A percentile compares a stretch with the other conserved stretches of the same genome.
Evolutionary conservation across 92 coral and sea anemone species (phyloP).

Genomic region (Isaurus tuberculatus): DNA sequence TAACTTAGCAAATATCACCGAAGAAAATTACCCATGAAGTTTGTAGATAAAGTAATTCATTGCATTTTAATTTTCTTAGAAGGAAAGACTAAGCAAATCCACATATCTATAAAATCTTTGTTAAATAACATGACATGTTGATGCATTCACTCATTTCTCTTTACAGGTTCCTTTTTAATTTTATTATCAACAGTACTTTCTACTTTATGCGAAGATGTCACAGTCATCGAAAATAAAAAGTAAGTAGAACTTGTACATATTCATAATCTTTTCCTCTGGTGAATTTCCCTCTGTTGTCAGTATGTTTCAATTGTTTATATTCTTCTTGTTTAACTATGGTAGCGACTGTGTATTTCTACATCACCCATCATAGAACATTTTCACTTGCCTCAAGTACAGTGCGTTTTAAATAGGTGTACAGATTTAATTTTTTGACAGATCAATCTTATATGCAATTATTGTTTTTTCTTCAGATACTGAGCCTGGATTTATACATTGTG

Average conservation of each 20-base stretch:
- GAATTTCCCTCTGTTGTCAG: conserved; percentile 21
- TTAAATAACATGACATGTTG: conserved; percentile 19
- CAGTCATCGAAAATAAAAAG: conserved; percentile 24
- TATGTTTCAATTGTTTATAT: conserved; percentile 18
- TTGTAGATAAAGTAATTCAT: conserved; percentile 2
- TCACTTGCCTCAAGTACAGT: conserved; percentile 13
- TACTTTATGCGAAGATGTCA: conserved; percentile 12
- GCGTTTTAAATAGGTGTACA: conserved; percentile 9
- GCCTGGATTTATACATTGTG: conserved; percentile 57
- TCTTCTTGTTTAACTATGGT: conserved; percentile 29
- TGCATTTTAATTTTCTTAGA: conserved; percentile 16
- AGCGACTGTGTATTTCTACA: conserved; percentile 8
- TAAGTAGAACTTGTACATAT: conserved; percentile 19
- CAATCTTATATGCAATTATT: conserved; percentile 26
- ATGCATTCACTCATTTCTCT: background rate
- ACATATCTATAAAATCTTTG: conserved; percentile 7
- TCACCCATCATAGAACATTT: conserved; percentile 26
- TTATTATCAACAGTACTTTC: conserved; percentile 13
- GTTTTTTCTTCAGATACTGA: conserved; percentile 52
- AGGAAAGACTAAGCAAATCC: background rate
- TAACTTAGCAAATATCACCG: conserved; percentile 18
- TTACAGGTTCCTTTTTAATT: conserved; percentile 17
- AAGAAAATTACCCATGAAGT: background rate
- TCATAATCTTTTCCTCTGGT: conserved; percentile 17
- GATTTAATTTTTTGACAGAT: conserved; percentile 13